Base-by-base conservation (phyloP, 2,888 invertebrate species). In the Phengaris arion region DNA sequence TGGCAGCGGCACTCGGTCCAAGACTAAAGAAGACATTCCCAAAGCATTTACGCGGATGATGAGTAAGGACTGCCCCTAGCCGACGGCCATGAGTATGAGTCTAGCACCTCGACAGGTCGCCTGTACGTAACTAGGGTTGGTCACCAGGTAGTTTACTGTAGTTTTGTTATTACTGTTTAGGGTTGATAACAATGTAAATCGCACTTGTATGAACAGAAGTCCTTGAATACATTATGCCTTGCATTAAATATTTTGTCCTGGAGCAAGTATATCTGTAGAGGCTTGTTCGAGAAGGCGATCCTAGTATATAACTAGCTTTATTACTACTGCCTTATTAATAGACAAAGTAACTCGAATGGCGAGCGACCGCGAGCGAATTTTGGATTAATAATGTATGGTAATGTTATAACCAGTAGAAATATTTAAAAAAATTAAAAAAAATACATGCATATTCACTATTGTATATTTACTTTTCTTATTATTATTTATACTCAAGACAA, bases 11-110 rank as follows among this genome's bases (percentile, higher is more conserved):
- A 95, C 95, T 81, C 94, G 95, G 82, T 91, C 93, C 81, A 98
- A 97, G 94, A 98, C 98, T 80, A 96, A 96, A 87, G 98, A 98
- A 89, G 95, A 95, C 90, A 97, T 98, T 94, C 98, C 98, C 81
- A 94, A 95, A 79, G 97, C 97, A 22, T 94, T 97, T 82, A 95
- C 94, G 80, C 95, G 94, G 83, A 93, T 93, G 89, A 82, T 93
- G 85, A 86, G 85, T 82, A 92, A 89, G 83, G 93, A 94, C 78
- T 94, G 94, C 82, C 85, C 92, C 76, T 93, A 90, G 82, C 85
- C 79, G 77, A n/a, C 70, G 45, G 6, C 55, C 69, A 54, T 59
- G 64, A 77, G 72, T 74, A 54, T 59, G 64, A 77, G 72, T 74
- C 70, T 76, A 79, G 78, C 80, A 80, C 81, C 80, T 81, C 70